Evolutionary conservation across 1,140 invertebrate species (phyloP).

Genomic region (Halesus radiatus): DNA sequence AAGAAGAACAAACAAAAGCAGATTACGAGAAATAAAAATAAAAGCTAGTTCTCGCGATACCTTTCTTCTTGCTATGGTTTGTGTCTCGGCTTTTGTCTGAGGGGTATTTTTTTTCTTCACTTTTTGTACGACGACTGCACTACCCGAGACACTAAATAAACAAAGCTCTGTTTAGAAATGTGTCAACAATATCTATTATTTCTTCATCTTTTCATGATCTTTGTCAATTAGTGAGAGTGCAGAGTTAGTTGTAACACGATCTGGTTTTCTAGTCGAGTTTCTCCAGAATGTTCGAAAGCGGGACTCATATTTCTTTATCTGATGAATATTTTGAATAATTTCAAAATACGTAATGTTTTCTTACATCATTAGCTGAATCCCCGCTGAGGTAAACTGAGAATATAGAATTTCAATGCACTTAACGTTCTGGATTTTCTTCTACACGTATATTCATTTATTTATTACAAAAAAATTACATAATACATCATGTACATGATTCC

Average conservation of each 20-base stretch:
- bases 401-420: too few species aligned
- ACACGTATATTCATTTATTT: too few species aligned
- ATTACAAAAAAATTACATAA: too few species aligned
- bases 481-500: too few species aligned
- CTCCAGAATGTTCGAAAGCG: too few species aligned
- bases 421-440: too few species aligned
- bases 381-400: too few species aligned
- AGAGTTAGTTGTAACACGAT: not conserved
- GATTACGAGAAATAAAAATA: conserved; percentile 6
- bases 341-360: too few species aligned
- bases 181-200: conserved; percentile 22
- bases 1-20: not conserved
- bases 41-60: not conserved
- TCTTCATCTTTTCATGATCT: conserved; percentile 22
- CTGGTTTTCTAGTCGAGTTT: not conserved
- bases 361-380: too few species aligned
- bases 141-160: conserved; percentile 11
- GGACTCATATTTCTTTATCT: too few species aligned
- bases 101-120: conserved; percentile 14
- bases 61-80: conserved; percentile 3
- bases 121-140: not conserved
- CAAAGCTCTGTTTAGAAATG: conserved; percentile 15
- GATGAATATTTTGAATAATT: too few species aligned
- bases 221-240: conserved; percentile 3
- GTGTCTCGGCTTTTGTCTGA: conserved; percentile 16